These are phyloP conservation scores for Xanthia icteritia DNA, from an alignment of 2,888 invertebrate genomes.

Conservation along the genomic window DNA sequence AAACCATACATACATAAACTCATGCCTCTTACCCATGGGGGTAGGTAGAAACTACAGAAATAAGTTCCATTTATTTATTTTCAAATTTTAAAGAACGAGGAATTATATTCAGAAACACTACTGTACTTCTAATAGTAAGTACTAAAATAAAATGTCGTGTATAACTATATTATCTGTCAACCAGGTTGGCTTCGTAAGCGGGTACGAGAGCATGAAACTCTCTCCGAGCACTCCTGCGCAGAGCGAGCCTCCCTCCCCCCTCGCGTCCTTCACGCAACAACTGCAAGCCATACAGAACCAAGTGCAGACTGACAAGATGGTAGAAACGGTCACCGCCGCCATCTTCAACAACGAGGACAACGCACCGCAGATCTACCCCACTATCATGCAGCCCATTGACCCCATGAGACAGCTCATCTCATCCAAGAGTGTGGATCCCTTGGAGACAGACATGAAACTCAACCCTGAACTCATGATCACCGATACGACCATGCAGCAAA, in stretches of 20 bases:
- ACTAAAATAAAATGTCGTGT: slow-evolving; percentile 6
- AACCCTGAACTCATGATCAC: slow-evolving; percentile 81
- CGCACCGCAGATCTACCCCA: slow-evolving; percentile 81
- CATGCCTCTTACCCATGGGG: background rate
- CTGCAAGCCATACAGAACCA: slow-evolving; percentile 88
- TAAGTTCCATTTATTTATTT: background rate
- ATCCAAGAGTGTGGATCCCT: slow-evolving; percentile 73
- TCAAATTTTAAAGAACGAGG: background rate
- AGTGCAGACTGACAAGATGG: slow-evolving; percentile 89
- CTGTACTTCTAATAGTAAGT: background rate
- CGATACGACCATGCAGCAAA: slow-evolving; percentile 72
- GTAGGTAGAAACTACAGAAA: no score
- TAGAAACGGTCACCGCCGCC: slow-evolving; percentile 88
- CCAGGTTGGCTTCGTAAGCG: slow-evolving; percentile 80
- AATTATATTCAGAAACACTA: background rate
- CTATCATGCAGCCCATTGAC: slow-evolving; percentile 71
- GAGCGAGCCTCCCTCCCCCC: slow-evolving; percentile 81
- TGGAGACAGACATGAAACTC: slow-evolving; percentile 81
- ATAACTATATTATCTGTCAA: background rate
- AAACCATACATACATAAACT: background rate
- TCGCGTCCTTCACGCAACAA: slow-evolving; percentile 85
- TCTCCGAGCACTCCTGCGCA: slow-evolving; percentile 85
- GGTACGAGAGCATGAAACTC: slow-evolving; percentile 89
- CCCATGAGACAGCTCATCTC: slow-evolving; percentile 80
- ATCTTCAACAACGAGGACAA: slow-evolving; percentile 86